Evolutionary conservation across 2,113 vertebrate species (phyloP), one percentile per base, ranked within the genome.

Genomic region (Dipodomys merriami): DNA sequence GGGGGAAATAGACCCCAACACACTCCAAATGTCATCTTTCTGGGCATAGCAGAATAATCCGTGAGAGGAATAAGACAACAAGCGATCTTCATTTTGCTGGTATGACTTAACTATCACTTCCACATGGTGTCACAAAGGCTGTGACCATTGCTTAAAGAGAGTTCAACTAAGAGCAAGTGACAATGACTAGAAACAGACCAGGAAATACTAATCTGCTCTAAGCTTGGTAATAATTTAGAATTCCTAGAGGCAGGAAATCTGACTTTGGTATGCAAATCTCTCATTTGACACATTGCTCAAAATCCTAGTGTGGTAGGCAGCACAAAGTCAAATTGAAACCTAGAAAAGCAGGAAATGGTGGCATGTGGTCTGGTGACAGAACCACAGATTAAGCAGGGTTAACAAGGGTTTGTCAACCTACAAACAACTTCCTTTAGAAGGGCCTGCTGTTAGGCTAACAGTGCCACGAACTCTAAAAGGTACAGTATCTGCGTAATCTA

Each of bases 371-470:
- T 79, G 65, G 53, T 62, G 46, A 65, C 22, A 65, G 80, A 94
- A 80, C 29, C 69, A 73, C 46, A 69, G 57, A 83, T 20, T 49
- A 72, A 68, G 76, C 60, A 46, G 68, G 16, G 72, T 9, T 29
- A 10, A 65, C 15, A 30, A 62, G 64, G 12, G 33, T 57, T 25
- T 69, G 67, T 39, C 67, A n/a, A 81, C 88, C 15, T 35, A 88
- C 19, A 53, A 93, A 88, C 23, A 53, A 93, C 44, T 87, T 81
- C 80, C 81, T 92, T 74, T 67, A 74, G 68, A 88, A 80, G 16
- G 23, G 67, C 65, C 13, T 69, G 74, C 20, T 83, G 29, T 73
- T 90, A 29, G 57, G 85, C 39, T 85, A 60, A 92, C 64, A 27
- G 22, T 44, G 30, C 39, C 30, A 83, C 49, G 60, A 74, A 81